Base-by-base conservation (phyloP, 2,888 invertebrate species). In the Ptilodon capucinus region DNA sequence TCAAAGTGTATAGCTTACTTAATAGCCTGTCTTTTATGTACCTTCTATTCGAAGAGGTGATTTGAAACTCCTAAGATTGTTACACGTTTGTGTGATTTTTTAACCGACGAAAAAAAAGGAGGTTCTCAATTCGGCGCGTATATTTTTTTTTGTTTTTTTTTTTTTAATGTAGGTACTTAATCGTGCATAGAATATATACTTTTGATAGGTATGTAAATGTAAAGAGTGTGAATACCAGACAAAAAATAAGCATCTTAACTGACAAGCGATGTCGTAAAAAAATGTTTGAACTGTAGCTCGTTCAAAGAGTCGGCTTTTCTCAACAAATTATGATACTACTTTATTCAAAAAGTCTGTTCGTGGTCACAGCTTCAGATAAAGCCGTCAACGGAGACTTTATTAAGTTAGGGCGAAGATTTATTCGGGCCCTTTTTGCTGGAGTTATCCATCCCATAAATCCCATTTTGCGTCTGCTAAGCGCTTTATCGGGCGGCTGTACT, bases 361-460 rank as follows among this genome's bases (percentile, higher is more conserved):
- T 69, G 75, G 77, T 76, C 76, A 71, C 72, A 75, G 67, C 71
- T 71, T 70, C 64, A 76, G 84, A 84, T 86, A 86, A 82, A 85
- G 74, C 76, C 76, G 76, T 85, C 86, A 83, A 78, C 83, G 72
- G 68, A 64, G 79, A 80, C 80, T 84, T 86, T 86, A 87, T 87
- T 88, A 87, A 84, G 79, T 85, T 80, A 74, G 70, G 74, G 70
- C 48, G 72, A 79, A 86, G 86, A 86, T 88, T 88, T 86, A 86
- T 86, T 77, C 64, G 76, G 68, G 76, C 76, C 81, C 81, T 85
- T 88, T 86, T 84, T 80, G 75, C 66, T 62, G 71, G 72, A 81
- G 79, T 81, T 85, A 84, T 84, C 83, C 83, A 74, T 72, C 72
- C 72, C 77, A 85, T 88, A 89, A 86, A 88, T 86, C 79, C 81